Evolutionary conservation across 2,113 vertebrate genomes (phyloP), one percentile per base, ranked within the genome.

Genomic region (Notothenia coriiceps): DNA sequence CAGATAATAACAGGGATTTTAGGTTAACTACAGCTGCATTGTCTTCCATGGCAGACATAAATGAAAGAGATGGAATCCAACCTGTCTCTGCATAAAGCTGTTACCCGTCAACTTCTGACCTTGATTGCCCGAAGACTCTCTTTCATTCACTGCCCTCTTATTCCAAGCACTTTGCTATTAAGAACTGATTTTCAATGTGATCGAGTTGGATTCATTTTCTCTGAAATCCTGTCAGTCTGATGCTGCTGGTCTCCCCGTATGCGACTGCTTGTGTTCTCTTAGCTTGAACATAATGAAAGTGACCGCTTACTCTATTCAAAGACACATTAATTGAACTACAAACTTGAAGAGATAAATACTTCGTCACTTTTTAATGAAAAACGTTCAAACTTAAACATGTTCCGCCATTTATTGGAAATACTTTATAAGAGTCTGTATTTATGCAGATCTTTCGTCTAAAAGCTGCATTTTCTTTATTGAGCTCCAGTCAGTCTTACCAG

Each of bases 1-100:
- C 74, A 73, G 84, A 86, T 85, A 81, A 82, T 87, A 86, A 77
- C 67, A 74, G 70, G 73, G 77, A 78, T 90, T 86, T 86, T 25
- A 59, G 70, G 33, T 66, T 60, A 54, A 79, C 57, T 67, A 3
- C 79, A 25, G 64, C 61, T 61, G 25, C 76, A 80, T 83, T 83
- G 78, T 91, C 66, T 84, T 83, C 63, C 40, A 20, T 46, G 47
- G 60, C 76, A 74, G 33, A 33, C 29, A 63, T 57, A 80, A 83
- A 86, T 77, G 56, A 84, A 65, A 80, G 54, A 76, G 63, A 82
- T 66, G 52, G 70, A 79, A 74, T 88, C 76, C 74, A 79, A 87
- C 72, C 64, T 68, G 66, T 69, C 44, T 18, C 69, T 5, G 33
- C 17, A 7, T 55, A 18, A 75, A 70, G 50, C n/a, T n/a, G 40